phyloP scores from a whole-genome alignment of 2,797 vertebrate genomes.

The Dendrocincla tyrannina region DNA sequence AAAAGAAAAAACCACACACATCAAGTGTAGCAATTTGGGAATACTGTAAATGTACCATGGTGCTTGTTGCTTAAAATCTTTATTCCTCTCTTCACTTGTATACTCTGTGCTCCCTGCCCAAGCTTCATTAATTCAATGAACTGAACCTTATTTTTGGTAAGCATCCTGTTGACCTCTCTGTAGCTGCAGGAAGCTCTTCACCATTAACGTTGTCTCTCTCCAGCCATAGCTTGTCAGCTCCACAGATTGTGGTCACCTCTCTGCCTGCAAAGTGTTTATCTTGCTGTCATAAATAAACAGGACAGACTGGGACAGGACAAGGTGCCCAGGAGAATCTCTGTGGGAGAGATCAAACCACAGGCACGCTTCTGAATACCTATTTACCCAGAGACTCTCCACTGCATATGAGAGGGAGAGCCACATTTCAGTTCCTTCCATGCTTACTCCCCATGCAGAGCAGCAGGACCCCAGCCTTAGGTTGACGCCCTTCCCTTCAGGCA shows the following conservation, averaged over 20 bases:
- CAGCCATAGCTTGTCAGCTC: not conserved
- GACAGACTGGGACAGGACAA: not conserved
- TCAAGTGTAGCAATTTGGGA: not conserved
- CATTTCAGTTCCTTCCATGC: not conserved
- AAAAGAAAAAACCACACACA: not conserved
- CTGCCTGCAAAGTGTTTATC: not conserved
- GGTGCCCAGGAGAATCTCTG: not conserved
- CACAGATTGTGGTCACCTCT: not conserved
- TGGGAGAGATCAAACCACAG: not conserved
- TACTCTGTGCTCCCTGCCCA: not conserved
- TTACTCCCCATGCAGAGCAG: accelerated
- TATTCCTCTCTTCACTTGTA: not conserved
- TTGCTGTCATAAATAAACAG: not conserved
- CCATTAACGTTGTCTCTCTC: not conserved
- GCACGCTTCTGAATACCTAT: not conserved
- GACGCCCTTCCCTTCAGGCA: not conserved
- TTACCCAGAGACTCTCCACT: not conserved
- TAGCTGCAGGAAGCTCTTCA: conserved; percentile 25
- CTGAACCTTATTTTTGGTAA: conserved; percentile 23
- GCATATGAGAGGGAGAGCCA: not conserved
- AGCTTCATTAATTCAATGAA: conserved; percentile 18
- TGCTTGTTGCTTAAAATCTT: not conserved
- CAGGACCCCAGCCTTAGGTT: not conserved
- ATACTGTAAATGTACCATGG: not conserved
- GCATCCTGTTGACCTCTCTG: conserved; percentile 15